Conservation (phyloP, 2,797 vertebrate genomes). For the Sebastes cheni region DNA sequence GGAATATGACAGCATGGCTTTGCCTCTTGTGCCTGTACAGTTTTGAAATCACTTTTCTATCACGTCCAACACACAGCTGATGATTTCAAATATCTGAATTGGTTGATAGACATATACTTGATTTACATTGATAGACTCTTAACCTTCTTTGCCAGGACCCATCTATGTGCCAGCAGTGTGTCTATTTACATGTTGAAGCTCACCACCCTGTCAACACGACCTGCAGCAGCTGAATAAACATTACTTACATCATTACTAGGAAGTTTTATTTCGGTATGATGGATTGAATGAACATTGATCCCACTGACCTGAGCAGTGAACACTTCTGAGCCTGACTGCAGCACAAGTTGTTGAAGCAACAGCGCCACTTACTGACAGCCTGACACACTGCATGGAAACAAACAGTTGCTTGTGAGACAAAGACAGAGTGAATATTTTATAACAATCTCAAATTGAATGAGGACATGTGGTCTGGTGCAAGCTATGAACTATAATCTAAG, state of each 20-base stretch:
- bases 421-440: not conserved
- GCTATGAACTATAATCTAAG: not conserved
- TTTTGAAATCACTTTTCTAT: not conserved
- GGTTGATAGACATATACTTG: not conserved
- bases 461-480: not conserved
- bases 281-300: constrained; percentile 18
- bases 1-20: not conserved
- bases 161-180: not conserved
- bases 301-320: not conserved
- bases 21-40: not conserved
- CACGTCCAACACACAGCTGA: not conserved
- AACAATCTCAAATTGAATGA: not conserved
- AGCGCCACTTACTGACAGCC: constrained; percentile 34
- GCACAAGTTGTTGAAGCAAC: not conserved
- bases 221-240: constrained; percentile 47
- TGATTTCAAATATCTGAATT: not conserved
- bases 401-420: not conserved
- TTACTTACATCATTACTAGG: constrained; percentile 23
- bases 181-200: constrained; percentile 21
- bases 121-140: not conserved
- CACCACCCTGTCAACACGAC: constrained; percentile 33
- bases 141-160: not conserved
- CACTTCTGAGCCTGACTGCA: not conserved
- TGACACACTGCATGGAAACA: not conserved
- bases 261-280: constrained; percentile 49